phyloP scores from a whole-genome alignment of 2,797 vertebrate species.

The Phrynocephalus forsythii region DNA sequence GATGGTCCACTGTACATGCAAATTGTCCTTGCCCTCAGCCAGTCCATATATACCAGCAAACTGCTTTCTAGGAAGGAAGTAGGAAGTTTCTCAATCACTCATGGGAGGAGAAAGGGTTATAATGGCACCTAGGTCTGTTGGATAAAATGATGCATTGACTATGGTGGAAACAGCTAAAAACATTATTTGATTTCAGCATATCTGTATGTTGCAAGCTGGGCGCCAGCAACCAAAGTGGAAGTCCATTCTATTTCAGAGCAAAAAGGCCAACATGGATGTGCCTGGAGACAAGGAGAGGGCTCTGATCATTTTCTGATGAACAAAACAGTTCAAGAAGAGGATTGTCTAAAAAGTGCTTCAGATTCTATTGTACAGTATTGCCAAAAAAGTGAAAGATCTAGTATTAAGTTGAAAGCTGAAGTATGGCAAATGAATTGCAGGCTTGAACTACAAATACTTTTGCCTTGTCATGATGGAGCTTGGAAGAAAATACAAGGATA shows the following conservation, averaged over 20 bases:
- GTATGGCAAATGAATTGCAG: background rate
- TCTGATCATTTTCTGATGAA: background rate
- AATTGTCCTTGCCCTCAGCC: background rate
- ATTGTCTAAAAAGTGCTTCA: background rate
- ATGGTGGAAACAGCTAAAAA: background rate
- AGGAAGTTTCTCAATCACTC: background rate
- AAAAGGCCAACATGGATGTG: background rate
- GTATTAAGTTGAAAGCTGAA: background rate
- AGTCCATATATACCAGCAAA: background rate
- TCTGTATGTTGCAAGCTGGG: background rate
- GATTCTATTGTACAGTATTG: background rate
- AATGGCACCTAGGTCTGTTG: background rate
- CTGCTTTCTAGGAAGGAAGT: background rate
- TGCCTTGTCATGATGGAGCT: background rate
- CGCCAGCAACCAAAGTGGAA: background rate
- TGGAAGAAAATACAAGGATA: conserved; percentile 3
- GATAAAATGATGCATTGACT: background rate
- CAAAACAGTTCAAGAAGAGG: background rate
- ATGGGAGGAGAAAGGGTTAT: background rate
- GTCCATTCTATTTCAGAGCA: background rate
- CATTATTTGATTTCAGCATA: background rate
- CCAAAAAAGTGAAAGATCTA: conserved; percentile 13
- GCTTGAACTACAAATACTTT: background rate
- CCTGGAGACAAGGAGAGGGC: background rate
- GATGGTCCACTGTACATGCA: no score